Evolutionary conservation across 1,140 invertebrate species (phyloP).

Genomic region (Protaetia brevitarsis): DNA sequence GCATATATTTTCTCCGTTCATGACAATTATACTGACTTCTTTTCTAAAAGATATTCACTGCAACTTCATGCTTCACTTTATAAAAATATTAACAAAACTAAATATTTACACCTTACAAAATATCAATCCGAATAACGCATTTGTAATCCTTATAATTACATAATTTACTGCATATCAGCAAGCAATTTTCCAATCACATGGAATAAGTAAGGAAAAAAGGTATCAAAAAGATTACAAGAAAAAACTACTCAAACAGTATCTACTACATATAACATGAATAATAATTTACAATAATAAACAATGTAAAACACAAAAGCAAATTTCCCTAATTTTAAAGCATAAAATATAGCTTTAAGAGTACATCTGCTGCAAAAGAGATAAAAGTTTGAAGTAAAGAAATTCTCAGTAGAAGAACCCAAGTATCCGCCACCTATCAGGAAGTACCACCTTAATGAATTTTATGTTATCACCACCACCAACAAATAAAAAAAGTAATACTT

Average conservation of each 20-base stretch:
- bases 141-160: no score
- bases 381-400: not conserved
- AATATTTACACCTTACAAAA: no score
- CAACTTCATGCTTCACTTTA: no score
- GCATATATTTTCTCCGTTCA: not conserved
- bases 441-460: not conserved
- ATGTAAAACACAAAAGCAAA: not conserved
- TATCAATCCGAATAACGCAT: no score
- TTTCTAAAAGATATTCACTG: no score
- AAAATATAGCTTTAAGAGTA: not conserved
- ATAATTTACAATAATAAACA: not conserved
- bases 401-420: not conserved
- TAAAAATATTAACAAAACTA: no score
- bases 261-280: not conserved
- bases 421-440: not conserved
- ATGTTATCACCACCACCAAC: not conserved
- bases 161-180: no score
- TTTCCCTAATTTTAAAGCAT: not conserved
- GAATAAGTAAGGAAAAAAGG: no score
- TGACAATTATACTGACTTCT: conserved; percentile 6
- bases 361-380: not conserved
- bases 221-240: no score
- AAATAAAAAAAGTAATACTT: not conserved
- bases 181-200: no score
- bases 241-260: no score